Evolutionary conservation across 2,888 invertebrate species (phyloP).

Genomic region (Antheraea assamensis): DNA sequence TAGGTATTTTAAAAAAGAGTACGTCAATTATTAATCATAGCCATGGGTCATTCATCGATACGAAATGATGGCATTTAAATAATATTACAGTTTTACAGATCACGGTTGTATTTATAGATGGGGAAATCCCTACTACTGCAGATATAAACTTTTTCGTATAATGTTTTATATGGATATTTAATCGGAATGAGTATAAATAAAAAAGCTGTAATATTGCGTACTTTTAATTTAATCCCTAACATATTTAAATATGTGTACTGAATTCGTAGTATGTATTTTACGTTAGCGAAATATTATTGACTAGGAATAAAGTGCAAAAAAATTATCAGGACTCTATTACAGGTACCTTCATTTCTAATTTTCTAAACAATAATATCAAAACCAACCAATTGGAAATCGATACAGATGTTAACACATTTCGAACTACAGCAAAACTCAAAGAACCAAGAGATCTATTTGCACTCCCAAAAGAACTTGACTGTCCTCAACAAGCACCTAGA

Average conservation of each 20-base stretch:
- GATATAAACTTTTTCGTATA: too few species aligned
- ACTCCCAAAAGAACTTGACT: conserved; percentile 86
- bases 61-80: too few species aligned
- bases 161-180: too few species aligned
- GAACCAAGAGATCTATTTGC: conserved; percentile 88
- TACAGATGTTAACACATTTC: conserved; percentile 84
- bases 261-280: background rate
- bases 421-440: conserved; percentile 84
- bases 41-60: too few species aligned
- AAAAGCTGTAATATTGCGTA: too few species aligned
- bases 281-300: background rate
- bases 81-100: too few species aligned
- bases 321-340: conserved; percentile 30
- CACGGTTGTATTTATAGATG: too few species aligned
- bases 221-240: too few species aligned
- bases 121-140: too few species aligned
- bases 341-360: conserved; percentile 84
- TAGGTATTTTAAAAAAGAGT: background rate
- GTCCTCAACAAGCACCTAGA: conserved; percentile 89
- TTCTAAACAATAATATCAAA: conserved; percentile 84
- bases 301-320: background rate
- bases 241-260: background rate
- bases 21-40: too few species aligned
- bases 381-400: conserved; percentile 86
- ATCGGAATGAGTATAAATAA: too few species aligned